Evolutionary conservation across 2,888 invertebrate genomes (phyloP).

Genomic region (Polydrusus pterygomalis): DNA sequence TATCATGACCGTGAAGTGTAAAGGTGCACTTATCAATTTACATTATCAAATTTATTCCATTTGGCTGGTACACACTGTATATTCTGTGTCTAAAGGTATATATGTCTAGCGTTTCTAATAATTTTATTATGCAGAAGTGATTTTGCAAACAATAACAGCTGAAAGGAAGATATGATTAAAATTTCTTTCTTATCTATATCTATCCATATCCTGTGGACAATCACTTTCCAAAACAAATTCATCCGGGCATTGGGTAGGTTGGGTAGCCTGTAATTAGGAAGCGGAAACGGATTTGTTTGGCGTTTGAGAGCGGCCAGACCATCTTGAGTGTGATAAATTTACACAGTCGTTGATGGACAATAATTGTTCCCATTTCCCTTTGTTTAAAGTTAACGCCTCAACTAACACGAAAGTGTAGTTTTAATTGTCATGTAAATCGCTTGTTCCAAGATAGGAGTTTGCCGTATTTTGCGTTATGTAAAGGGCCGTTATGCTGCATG

Average conservation of each 20-base stretch:
- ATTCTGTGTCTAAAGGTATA: too few relatives aligned
- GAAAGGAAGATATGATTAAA: too few relatives aligned
- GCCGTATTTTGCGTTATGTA: slow-evolving; percentile 4
- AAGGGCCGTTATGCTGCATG: neutral
- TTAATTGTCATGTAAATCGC: slow-evolving; percentile 6
- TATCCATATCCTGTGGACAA: neutral
- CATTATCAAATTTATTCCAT: too few relatives aligned
- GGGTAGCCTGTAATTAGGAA: neutral
- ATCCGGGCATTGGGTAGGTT: neutral
- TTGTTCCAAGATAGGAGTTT: neutral
- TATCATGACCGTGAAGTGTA: too few relatives aligned
- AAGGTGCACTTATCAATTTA: too few relatives aligned
- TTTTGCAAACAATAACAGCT: too few relatives aligned
- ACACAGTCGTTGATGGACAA: slow-evolving; percentile 24
- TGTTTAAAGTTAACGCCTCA: slow-evolving; percentile 23
- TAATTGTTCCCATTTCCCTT: slow-evolving; percentile 13
- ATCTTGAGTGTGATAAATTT: slow-evolving; percentile 17
- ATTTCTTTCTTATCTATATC: too few relatives aligned
- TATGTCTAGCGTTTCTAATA: too few relatives aligned
- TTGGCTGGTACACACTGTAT: too few relatives aligned
- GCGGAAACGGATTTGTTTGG: slow-evolving; percentile 18
- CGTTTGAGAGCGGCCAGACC: slow-evolving; percentile 2
- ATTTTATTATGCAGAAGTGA: too few relatives aligned
- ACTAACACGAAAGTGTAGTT: slow-evolving; percentile 12
- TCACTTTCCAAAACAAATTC: slow-evolving; percentile 1